Percentiles rank a stretch among this genome's conserved stretches.
These are phyloP conservation scores for Timema cristinae DNA, from an alignment of 2,888 invertebrate species.

Conservation along the genomic window DNA sequence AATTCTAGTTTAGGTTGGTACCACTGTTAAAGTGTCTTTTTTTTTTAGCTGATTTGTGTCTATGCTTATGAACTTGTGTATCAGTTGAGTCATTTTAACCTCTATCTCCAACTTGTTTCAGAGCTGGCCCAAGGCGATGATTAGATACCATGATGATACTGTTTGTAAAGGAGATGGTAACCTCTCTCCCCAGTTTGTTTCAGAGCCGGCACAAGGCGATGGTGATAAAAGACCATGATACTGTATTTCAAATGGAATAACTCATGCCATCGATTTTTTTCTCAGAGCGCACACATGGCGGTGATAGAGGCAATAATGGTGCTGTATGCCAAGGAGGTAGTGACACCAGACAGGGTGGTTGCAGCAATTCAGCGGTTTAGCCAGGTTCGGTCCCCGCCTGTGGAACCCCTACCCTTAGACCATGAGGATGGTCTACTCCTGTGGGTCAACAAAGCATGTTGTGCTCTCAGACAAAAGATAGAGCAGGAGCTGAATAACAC, in stretches of 20 bases:
- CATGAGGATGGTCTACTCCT: conserved; percentile 79
- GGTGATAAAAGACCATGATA: background rate
- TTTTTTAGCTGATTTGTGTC: too few relatives aligned
- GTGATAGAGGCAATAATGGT: conserved; percentile 94
- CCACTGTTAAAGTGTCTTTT: too few relatives aligned
- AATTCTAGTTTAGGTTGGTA: too few relatives aligned
- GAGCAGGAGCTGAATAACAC: conserved; percentile 34
- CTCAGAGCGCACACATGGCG: conserved; percentile 91
- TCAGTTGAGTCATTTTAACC: too few relatives aligned
- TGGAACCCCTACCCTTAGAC: conserved; percentile 53
- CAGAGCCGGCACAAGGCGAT: background rate
- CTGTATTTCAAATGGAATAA: background rate
- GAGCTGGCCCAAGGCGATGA: too few relatives aligned
- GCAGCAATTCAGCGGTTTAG: conserved; percentile 78
- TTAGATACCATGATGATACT: too few relatives aligned
- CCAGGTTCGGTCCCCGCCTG: conserved; percentile 41
- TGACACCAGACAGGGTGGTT: conserved; percentile 79
- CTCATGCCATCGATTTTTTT: conserved; percentile 31
- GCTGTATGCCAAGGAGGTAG: conserved; percentile 88
- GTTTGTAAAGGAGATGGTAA: background rate
- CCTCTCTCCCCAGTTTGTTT: background rate
- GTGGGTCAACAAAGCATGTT: conserved; percentile 87
- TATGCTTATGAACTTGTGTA: too few relatives aligned
- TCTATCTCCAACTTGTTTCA: too few relatives aligned
- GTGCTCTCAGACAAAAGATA: conserved; percentile 60